Evolutionary conservation across 2,888 invertebrate species (phyloP), one percentile per base, ranked within the genome.

Genomic region (Hypsopygia costalis): DNA sequence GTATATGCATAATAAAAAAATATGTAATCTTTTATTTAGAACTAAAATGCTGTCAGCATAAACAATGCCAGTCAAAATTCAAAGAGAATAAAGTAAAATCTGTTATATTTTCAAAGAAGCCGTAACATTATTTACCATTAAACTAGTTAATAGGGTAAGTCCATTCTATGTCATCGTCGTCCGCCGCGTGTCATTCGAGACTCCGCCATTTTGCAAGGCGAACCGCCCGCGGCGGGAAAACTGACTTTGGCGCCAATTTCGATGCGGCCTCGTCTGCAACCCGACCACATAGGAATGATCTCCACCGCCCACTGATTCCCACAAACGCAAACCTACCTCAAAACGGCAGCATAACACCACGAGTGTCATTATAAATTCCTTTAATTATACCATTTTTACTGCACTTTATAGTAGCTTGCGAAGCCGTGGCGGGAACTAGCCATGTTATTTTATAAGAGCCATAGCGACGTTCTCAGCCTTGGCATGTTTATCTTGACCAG

Each of bases 191-290:
- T 85, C 86, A 87, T 76, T 81, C 69, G 85, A 85, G 73, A 69
- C 77, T 65, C 72, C 74, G 82, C 83, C 85, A 83, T 83, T 75
- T 81, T 83, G 85, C 85, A 86, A 87, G 82, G 85, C 85, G 77
- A 85, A 78, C 85, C 70, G 78, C 79, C 77, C 71, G 80, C 70
- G 72, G 78, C 83, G 81, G 80, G 83, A 80, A 81, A 85, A 83
- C 83, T 78, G 73, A 83, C 83, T 85, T 85, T 79, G 83, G 85
- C 85, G 86, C 85, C 81, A 81, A 85, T 85, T 85, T 85, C 73
- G 74, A 77, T 69, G 71, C 71, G 67, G 51, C 69, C 51, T 61
- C 58, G 65, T 65, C 70, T 68, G 59, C 62, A 56, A 77, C 44
- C 52, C 70, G 64, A 62, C 73, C 70, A 56, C 60, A 61, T 67